Evolutionary conservation across 2,113 vertebrate species (phyloP).

Genomic region (Hydropotes inermis): DNA sequence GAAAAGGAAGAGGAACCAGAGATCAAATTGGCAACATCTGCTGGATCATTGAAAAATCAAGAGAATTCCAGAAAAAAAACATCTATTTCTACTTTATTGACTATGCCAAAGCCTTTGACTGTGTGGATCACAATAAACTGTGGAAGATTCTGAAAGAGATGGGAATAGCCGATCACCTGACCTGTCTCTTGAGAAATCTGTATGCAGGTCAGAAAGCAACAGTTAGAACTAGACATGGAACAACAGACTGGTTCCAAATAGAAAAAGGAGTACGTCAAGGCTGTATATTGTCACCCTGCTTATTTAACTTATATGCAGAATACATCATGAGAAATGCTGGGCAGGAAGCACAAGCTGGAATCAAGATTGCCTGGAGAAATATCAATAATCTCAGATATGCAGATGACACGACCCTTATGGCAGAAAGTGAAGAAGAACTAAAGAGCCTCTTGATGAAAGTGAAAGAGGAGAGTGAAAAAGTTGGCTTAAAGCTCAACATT

Average conservation of each 20-base stretch:
- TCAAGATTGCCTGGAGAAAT: neutral
- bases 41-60: neutral
- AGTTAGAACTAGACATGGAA: neutral
- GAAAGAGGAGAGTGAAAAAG: neutral
- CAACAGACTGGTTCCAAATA: neutral
- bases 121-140: neutral
- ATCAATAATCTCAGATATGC: neutral
- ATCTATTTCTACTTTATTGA: neutral
- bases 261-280: neutral
- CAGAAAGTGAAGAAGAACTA: neutral
- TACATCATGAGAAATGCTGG: neutral
- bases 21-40: accelerated
- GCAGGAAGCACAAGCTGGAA: neutral
- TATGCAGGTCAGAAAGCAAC: neutral
- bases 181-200: neutral
- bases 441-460: neutral
- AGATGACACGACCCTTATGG: neutral
- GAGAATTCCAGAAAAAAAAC: neutral
- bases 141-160: neutral
- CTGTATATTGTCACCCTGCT: neutral
- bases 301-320: neutral
- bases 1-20: neutral
- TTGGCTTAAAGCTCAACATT: neutral
- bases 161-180: neutral
- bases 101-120: neutral